Evolutionary conservation across 2,797 vertebrate genomes (phyloP).

Genomic region (Mormyrus proboscirostris): DNA sequence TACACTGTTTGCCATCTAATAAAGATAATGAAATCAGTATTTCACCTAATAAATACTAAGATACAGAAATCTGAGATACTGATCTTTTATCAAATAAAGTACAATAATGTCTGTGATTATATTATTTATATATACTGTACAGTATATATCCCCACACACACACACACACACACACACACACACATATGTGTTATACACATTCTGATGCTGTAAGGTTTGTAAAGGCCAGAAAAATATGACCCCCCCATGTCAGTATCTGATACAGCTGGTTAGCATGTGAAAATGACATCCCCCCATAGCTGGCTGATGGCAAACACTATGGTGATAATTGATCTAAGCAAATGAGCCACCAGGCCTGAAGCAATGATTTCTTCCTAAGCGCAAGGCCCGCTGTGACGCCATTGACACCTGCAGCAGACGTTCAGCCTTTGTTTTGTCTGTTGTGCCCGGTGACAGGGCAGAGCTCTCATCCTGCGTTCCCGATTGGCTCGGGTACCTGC

Average conservation of each 20-base stretch:
- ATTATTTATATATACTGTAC: no score
- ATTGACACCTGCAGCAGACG: not conserved
- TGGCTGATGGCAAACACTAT: not conserved
- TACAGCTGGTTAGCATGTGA: not conserved
- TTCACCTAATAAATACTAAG: not conserved
- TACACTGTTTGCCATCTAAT: not conserved
- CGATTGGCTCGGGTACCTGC: not conserved
- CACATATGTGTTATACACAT: not conserved
- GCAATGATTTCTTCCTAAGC: not conserved
- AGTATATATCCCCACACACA: no score
- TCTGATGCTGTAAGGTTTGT: not conserved
- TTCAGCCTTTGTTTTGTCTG: not conserved
- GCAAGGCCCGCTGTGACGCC: not conserved
- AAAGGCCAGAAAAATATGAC: not conserved
- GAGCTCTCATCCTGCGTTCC: not conserved
- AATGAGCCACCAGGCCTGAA: not conserved
- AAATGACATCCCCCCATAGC: not conserved
- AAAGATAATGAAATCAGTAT: not conserved
- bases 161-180: not conserved
- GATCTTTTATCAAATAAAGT: not conserved
- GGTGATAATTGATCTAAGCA: not conserved
- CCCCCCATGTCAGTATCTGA: not conserved
- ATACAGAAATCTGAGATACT: not conserved
- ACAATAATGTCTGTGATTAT: no score
- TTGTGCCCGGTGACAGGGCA: not conserved